Evolutionary conservation across 1,140 invertebrate genomes (phyloP).

Genomic region (Cylas formicarius): DNA sequence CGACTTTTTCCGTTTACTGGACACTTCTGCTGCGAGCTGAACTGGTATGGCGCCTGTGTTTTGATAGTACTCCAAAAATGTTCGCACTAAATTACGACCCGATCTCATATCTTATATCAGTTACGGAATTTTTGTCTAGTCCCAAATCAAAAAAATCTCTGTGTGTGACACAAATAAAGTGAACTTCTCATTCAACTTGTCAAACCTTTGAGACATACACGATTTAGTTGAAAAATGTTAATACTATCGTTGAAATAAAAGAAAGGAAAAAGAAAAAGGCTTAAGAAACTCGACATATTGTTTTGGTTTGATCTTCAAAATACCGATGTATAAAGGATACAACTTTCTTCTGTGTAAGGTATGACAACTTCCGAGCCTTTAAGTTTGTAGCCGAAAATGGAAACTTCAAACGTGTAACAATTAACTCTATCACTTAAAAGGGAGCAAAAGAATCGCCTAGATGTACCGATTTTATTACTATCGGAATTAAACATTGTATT

Average conservation of each 20-base stretch:
- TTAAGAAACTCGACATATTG: no score
- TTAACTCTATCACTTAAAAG: constrained; percentile 67
- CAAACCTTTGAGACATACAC: no score
- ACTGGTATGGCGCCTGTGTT: constrained; percentile 61
- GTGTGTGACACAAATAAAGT: no score
- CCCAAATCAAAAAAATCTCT: no score
- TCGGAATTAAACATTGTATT: constrained; percentile 90
- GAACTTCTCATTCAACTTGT: no score
- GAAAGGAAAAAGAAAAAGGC: no score
- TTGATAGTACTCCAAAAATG: constrained; percentile 75
- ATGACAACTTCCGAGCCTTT: constrained; percentile 57
- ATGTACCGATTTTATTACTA: constrained; percentile 75
- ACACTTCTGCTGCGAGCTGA: constrained; percentile 47
- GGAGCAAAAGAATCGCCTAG: constrained; percentile 67
- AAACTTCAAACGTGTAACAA: constrained; percentile 79
- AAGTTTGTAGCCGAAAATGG: constrained; percentile 74
- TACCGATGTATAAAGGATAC: constrained; percentile 64
- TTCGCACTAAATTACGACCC: constrained; percentile 67
- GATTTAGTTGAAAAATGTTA: no score
- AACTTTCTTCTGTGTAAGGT: constrained; percentile 83
- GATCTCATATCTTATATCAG: constrained; percentile 50
- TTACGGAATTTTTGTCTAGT: no score
- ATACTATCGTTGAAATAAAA: no score
- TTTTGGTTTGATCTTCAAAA: no score
- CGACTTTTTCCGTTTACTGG: constrained; percentile 43